A percentile compares a stretch with the other conserved stretches of the same genome.
phyloP scores from a whole-genome alignment of 35 echinoderm and acorn worm genomes.

The Lytechinus pictus region DNA sequence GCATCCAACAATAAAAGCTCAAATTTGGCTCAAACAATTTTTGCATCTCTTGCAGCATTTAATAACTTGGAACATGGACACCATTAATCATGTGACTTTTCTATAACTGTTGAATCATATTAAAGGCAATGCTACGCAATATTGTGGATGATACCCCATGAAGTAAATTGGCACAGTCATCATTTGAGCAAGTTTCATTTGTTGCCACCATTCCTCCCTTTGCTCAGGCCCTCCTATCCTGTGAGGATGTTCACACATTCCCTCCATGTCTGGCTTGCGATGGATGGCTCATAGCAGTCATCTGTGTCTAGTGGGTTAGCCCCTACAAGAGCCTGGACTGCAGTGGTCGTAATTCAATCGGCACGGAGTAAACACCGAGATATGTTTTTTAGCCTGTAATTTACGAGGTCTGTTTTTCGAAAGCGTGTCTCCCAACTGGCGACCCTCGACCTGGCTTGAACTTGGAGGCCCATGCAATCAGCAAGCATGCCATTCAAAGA shows the following conservation, averaged over 20 bases:
- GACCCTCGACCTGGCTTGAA: background rate
- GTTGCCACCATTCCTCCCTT: background rate
- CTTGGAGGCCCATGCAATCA: background rate
- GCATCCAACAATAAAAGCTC: background rate
- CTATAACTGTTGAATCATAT: background rate
- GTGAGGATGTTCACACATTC: background rate
- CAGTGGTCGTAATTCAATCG: slow-evolving; percentile 47
- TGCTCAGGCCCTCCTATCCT: background rate
- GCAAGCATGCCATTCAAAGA: slow-evolving; percentile 1
- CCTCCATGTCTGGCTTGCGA: background rate
- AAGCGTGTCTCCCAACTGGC: background rate
- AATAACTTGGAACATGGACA: background rate
- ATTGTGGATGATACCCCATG: background rate
- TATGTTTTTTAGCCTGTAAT: slow-evolving; percentile 16
- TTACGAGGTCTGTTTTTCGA: slow-evolving; percentile 12
- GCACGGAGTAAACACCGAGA: slow-evolving; percentile 15
- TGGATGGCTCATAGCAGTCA: background rate
- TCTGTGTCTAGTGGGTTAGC: background rate
- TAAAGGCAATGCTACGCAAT: background rate
- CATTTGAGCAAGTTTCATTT: background rate
- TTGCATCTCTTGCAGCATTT: background rate
- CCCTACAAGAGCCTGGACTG: background rate
- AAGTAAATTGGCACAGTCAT: background rate
- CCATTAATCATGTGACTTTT: background rate
- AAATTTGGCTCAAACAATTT: background rate